These are phyloP conservation scores for Hetaerina americana DNA, from an alignment of 1,140 invertebrate genomes.

Conservation along the genomic window DNA sequence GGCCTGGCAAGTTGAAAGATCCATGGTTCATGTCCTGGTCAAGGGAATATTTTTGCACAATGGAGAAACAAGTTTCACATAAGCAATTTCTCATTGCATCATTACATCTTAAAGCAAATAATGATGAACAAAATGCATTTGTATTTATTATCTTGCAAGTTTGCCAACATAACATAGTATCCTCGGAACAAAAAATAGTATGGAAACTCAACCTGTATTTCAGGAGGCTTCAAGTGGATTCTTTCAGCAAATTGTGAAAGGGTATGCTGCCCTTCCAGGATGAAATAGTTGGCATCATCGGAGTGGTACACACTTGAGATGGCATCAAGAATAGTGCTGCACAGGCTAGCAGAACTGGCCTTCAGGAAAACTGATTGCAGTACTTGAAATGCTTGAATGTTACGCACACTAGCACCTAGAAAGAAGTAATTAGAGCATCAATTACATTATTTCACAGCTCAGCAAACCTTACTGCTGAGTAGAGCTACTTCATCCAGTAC, in stretches of 20 bases:
- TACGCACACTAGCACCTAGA: constrained; percentile 62
- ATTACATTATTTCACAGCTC: neutral
- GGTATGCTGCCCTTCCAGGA: constrained; percentile 90
- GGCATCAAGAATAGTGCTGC: constrained; percentile 83
- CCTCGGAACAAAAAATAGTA: too few species aligned
- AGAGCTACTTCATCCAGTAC: neutral
- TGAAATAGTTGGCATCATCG: constrained; percentile 98
- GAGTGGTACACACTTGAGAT: constrained; percentile 95
- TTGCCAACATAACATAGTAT: too few species aligned
- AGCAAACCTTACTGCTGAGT: neutral
- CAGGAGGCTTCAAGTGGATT: constrained; percentile 75
- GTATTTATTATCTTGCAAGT: too few species aligned
- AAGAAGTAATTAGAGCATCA: constrained; percentile 2
- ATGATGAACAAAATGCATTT: too few species aligned
- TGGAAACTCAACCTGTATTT: constrained; percentile 58
- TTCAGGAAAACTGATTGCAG: constrained; percentile 88
- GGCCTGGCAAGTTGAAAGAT: too few species aligned
- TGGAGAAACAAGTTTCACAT: too few species aligned
- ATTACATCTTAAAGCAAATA: too few species aligned
- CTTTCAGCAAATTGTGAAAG: constrained; percentile 92
- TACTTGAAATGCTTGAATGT: constrained; percentile 91
- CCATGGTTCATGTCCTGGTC: too few species aligned
- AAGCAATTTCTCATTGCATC: too few species aligned
- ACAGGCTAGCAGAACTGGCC: constrained; percentile 68
- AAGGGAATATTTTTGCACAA: too few species aligned